A percentile compares a stretch with the other conserved stretches of the same genome.
Conservation (phyloP, 2,113 vertebrate species). For the Limnothrissa miodon region DNA sequence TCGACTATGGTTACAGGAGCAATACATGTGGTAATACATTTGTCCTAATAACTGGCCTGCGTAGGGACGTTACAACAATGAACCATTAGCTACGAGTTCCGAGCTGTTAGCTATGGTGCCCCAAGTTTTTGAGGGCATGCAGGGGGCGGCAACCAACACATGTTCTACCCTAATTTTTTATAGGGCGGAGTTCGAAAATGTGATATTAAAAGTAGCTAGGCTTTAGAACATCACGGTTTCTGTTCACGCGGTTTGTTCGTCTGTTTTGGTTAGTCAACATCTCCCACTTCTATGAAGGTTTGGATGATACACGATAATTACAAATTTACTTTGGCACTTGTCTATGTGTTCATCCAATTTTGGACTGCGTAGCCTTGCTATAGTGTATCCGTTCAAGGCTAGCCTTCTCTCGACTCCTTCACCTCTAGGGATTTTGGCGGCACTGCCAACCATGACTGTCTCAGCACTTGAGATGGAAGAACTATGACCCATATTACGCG, state of each 20-base stretch:
- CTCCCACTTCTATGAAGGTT: not conserved
- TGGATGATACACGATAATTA: not conserved
- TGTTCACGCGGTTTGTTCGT: not conserved
- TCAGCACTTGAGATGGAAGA: constrained; percentile 1
- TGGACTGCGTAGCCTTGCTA: not conserved
- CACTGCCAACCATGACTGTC: not conserved
- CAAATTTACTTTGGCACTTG: not conserved
- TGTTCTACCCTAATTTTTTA: not conserved
- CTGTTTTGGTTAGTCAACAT: not conserved
- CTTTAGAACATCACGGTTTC: not conserved
- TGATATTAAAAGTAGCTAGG: constrained; percentile 9
- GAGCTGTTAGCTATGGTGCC: not conserved
- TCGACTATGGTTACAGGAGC: not conserved
- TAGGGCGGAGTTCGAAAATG: constrained; percentile 10
- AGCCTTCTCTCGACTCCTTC: not conserved
- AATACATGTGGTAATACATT: not conserved
- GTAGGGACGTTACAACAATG: constrained; percentile 1
- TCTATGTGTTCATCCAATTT: not conserved
- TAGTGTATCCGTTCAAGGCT: not conserved
- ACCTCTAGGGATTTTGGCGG: constrained; percentile 9
- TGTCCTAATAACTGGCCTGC: not conserved
- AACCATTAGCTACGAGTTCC: not conserved
- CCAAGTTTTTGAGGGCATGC: constrained; percentile 12
- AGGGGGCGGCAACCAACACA: constrained; percentile 16
- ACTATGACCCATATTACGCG: constrained; percentile 11